phyloP scores from a whole-genome alignment of 2,888 invertebrate species.

The Masnerella sp. region DNA sequence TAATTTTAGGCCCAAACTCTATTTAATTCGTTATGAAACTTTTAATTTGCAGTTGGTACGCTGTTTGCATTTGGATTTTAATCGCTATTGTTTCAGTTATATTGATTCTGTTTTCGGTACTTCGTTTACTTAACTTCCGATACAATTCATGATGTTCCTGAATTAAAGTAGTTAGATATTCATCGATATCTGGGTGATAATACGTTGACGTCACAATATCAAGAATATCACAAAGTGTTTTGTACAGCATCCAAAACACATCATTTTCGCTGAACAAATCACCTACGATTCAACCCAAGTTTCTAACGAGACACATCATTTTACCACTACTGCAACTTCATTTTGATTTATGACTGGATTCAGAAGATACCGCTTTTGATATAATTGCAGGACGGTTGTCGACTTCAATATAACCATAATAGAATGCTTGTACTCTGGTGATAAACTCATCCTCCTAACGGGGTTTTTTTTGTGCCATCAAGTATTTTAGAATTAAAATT shows the following conservation, averaged over 20 bases:
- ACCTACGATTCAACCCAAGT: conserved; percentile 49
- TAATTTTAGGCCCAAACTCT: too few species aligned
- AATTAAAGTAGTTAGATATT: conserved; percentile 22
- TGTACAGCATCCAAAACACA: conserved; percentile 37
- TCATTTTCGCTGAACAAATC: conserved; percentile 46
- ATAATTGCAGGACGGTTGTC: conserved; percentile 24
- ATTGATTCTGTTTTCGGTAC: too few species aligned
- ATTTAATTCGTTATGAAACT: too few species aligned
- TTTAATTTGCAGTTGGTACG: too few species aligned
- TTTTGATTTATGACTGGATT: too few species aligned
- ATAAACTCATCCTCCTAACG: too few species aligned
- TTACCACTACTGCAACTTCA: conserved; percentile 23
- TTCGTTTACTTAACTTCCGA: too few species aligned
- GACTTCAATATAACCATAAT: conserved; percentile 38
- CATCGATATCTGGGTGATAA: conserved; percentile 15
- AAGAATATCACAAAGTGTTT: conserved; percentile 33
- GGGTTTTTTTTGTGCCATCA: neutral
- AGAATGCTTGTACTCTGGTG: conserved; percentile 17
- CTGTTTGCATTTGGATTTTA: too few species aligned
- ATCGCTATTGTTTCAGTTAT: too few species aligned
- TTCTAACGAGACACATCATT: conserved; percentile 36
- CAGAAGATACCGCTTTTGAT: too few species aligned
- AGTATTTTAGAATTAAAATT: neutral
- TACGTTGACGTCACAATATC: conserved; percentile 31
- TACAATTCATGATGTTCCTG: too few species aligned